Percentiles rank a stretch among this genome's conserved stretches.
Evolutionary conservation across 1,140 invertebrate genomes (phyloP).

Genomic region (Rhopalosiphum padi): DNA sequence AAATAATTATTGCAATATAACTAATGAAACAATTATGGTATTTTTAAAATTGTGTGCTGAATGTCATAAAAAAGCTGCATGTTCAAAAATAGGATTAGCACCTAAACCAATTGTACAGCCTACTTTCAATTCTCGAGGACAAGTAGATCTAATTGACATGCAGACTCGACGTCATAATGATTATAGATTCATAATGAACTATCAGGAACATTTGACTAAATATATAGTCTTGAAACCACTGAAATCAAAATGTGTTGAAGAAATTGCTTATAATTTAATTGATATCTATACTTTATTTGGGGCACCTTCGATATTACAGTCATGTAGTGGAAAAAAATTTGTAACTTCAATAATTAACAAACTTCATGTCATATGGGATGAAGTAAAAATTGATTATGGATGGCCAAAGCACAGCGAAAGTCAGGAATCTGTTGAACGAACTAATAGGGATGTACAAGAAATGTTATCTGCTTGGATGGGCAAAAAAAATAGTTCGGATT

Average conservation of each 20-base stretch:
- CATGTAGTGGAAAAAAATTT: conserved; percentile 46
- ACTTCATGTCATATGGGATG: conserved; percentile 52
- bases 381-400: conserved; percentile 60
- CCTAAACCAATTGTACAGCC: conserved; percentile 62
- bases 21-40: conserved; percentile 47
- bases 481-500: conserved; percentile 61
- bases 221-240: conserved; percentile 58
- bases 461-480: conserved; percentile 63
- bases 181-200: conserved; percentile 65
- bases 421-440: conserved; percentile 63
- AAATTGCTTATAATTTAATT: conserved; percentile 30
- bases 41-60: conserved; percentile 29
- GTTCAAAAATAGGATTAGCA: conserved; percentile 61
- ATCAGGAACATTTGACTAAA: conserved; percentile 66
- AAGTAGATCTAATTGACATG: conserved; percentile 66
- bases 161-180: conserved; percentile 64
- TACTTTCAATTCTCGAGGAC: conserved; percentile 63
- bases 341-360: conserved; percentile 31
- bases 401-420: conserved; percentile 62
- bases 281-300: conserved; percentile 33
- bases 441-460: conserved; percentile 63
- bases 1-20: conserved; percentile 45
- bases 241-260: conserved; percentile 37
- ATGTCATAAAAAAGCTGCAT: conserved; percentile 17
- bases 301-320: conserved; percentile 55